Conservation (phyloP, 2,797 vertebrate genomes). For the Sebastes iracundus region DNA sequence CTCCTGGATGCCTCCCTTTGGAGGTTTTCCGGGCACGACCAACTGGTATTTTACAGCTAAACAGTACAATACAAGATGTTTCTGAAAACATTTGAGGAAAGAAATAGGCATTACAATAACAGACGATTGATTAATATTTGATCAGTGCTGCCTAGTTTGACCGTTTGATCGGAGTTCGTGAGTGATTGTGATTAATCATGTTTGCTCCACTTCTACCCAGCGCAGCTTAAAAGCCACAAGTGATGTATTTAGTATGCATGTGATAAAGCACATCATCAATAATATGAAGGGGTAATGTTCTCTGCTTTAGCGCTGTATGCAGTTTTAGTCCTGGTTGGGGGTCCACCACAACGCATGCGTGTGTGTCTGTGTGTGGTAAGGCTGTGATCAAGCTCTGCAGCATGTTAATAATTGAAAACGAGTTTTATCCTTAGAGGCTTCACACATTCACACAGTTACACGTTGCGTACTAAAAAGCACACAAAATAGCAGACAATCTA, state of each 20-base stretch:
- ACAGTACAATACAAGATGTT: no score
- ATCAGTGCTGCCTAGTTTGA: no score
- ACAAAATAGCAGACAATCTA: background rate
- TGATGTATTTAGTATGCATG: background rate
- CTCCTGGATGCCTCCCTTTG: no score
- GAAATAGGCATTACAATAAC: no score
- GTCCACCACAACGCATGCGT: background rate
- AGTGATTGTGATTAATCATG: no score
- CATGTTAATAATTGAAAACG: constrained; percentile 32
- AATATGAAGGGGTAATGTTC: background rate
- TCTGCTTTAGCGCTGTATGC: background rate
- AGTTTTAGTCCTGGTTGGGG: background rate
- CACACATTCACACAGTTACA: background rate
- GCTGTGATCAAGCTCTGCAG: constrained; percentile 22
- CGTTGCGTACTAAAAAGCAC: constrained; percentile 2
- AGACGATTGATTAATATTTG: no score
- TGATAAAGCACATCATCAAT: background rate
- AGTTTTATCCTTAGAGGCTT: background rate
- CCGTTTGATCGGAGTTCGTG: no score
- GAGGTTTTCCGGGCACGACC: no score
- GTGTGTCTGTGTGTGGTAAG: background rate
- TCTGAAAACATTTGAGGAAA: no score
- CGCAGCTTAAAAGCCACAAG: background rate
- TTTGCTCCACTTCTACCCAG: no score
- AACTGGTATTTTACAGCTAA: no score